A percentile compares a stretch with the other conserved stretches of the same genome.
Evolutionary conservation across 2,888 invertebrate genomes (phyloP).

Genomic region (Lycia hirtaria): DNA sequence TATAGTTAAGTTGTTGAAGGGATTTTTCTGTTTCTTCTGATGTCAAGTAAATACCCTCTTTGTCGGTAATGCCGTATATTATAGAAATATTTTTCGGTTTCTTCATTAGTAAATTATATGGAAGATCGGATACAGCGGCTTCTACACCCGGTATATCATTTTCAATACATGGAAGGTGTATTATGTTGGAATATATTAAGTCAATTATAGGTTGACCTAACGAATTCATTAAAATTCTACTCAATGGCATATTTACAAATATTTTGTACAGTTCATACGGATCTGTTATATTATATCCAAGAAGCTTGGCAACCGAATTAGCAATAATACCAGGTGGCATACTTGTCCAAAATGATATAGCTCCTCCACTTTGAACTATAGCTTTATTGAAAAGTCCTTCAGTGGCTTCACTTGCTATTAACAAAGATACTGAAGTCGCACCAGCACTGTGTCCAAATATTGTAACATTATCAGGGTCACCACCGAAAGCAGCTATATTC

Average conservation of each 20-base stretch:
- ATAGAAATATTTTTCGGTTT: constrained; percentile 58
- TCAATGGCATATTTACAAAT: constrained; percentile 56
- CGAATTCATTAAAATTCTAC: constrained; percentile 51
- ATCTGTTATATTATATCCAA: constrained; percentile 62
- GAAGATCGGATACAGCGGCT: constrained; percentile 63
- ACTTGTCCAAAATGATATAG: constrained; percentile 68
- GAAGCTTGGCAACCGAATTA: constrained; percentile 50
- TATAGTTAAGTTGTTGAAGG: constrained; percentile 12
- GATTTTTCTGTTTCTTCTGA: constrained; percentile 50
- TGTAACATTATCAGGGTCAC: constrained; percentile 74
- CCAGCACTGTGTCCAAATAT: constrained; percentile 78
- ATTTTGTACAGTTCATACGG: constrained; percentile 66
- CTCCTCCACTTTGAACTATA: constrained; percentile 72
- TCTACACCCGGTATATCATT: constrained; percentile 63
- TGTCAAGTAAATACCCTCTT: constrained; percentile 62
- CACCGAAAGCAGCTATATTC: constrained; percentile 74
- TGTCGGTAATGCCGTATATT: constrained; percentile 65
- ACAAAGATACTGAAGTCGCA: constrained; percentile 62
- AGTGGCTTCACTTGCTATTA: constrained; percentile 62
- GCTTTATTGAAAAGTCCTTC: constrained; percentile 67
- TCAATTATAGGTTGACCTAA: constrained; percentile 17
- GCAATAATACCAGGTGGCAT: constrained; percentile 48
- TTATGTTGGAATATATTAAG: constrained; percentile 10
- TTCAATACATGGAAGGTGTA: constrained; percentile 72
- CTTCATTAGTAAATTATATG: constrained; percentile 61